phyloP scores from a whole-genome alignment of 1,140 invertebrate species.

The Musca vetustissima region DNA sequence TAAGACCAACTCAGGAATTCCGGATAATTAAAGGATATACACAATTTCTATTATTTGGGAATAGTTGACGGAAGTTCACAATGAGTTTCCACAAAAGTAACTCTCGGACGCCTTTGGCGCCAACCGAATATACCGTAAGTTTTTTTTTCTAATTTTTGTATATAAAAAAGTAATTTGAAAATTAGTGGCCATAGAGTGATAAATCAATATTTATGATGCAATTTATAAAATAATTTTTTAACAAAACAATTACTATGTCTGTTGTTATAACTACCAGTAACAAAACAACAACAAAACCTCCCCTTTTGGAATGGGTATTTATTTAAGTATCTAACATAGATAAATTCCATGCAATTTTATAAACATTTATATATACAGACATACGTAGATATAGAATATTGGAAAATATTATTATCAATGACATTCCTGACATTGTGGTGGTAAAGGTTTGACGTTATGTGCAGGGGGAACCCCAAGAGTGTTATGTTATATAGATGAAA shows the following conservation, averaged over 20 bases:
- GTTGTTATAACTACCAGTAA: slow-evolving; percentile 5
- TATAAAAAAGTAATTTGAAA: not conserved
- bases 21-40: too few relatives aligned
- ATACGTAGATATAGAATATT: not conserved
- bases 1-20: too few relatives aligned
- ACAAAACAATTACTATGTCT: not conserved
- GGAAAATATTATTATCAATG: too few relatives aligned
- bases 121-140: slow-evolving; percentile 53
- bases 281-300: not conserved
- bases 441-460: too few relatives aligned
- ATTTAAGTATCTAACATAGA: not conserved
- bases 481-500: too few relatives aligned
- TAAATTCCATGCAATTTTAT: not conserved
- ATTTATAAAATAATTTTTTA: not conserved
- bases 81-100: slow-evolving; percentile 56
- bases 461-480: too few relatives aligned
- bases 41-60: not conserved
- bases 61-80: not conserved
- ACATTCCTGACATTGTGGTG: too few relatives aligned
- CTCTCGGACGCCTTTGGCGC: slow-evolving; percentile 51
- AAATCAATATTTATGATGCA: too few relatives aligned
- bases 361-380: not conserved
- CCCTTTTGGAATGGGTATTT: not conserved
- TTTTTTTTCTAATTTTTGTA: slow-evolving; percentile 10
- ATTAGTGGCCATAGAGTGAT: not conserved